Conservation (phyloP, 1,140 invertebrate genomes). For the Metopolophium dirhodum region DNA sequence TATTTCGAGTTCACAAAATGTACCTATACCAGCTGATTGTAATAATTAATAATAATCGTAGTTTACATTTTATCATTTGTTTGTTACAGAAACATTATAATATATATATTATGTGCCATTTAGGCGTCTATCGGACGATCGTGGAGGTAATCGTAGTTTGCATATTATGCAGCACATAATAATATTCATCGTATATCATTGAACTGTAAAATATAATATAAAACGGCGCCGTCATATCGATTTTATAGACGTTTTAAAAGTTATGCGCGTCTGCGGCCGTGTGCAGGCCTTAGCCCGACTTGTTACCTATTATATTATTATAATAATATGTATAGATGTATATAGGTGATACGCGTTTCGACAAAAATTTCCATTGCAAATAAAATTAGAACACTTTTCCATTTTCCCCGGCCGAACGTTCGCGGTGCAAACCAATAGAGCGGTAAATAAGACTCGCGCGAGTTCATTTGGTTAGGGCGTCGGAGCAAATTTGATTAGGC, state of each 20-base stretch:
- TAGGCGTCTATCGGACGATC: not conserved
- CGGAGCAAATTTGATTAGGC: constrained; percentile 41
- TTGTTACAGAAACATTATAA: not conserved
- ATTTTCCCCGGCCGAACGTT: not conserved
- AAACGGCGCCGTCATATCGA: not conserved
- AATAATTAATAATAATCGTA: too few relatives aligned
- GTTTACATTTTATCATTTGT: not conserved
- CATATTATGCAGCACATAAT: not conserved
- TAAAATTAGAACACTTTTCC: constrained; percentile 29
- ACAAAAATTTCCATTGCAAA: constrained; percentile 25
- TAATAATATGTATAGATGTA: not conserved
- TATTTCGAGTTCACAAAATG: not conserved
- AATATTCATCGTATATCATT: not conserved
- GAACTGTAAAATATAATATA: not conserved
- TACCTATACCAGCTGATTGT: too few relatives aligned
- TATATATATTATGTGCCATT: not conserved
- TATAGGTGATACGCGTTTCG: not conserved
- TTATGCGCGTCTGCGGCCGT: not conserved
- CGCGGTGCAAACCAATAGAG: not conserved
- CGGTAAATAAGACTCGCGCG: constrained; percentile 23
- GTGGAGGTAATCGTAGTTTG: not conserved
- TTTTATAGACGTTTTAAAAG: not conserved
- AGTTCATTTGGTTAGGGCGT: constrained; percentile 46
- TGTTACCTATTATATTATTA: not conserved
- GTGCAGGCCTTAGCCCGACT: not conserved